Evolutionary conservation across 2,113 vertebrate genomes (phyloP).

Genomic region (Thalassarche chlororhynchos): DNA sequence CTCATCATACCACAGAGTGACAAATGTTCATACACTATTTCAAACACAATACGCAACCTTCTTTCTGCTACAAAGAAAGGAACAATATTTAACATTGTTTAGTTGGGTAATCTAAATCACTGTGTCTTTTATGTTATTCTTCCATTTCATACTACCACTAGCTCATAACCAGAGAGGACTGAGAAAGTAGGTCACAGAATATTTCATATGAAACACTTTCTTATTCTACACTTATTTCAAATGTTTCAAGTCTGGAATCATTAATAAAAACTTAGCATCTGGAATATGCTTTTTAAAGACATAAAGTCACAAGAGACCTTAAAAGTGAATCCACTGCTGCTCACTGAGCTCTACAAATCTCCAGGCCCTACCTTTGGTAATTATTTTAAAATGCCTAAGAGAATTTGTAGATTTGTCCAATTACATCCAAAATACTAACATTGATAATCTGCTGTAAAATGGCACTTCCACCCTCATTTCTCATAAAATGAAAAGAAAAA

Average conservation of each 20-base stretch:
- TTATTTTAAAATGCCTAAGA: slow-evolving; percentile 26
- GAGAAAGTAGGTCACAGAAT: slow-evolving; percentile 22
- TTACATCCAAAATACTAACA: slow-evolving; percentile 38
- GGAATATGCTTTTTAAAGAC: slow-evolving; percentile 12
- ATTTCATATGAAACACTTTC: slow-evolving; percentile 13
- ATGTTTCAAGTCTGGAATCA: background rate
- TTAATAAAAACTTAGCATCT: slow-evolving; percentile 44
- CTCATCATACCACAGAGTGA: background rate
- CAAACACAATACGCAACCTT: background rate
- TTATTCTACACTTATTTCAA: slow-evolving; percentile 13
- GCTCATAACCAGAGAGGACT: background rate
- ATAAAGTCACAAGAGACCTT: slow-evolving; percentile 19
- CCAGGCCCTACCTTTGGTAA: background rate
- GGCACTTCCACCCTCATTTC: background rate
- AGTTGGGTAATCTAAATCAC: background rate
- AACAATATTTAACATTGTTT: background rate
- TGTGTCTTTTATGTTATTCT: background rate
- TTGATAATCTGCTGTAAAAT: slow-evolving; percentile 15
- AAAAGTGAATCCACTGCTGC: slow-evolving; percentile 13
- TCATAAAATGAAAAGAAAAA: background rate
- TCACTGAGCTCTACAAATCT: slow-evolving; percentile 33
- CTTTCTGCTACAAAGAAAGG: background rate
- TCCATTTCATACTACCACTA: background rate
- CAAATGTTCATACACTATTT: background rate
- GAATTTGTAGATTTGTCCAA: slow-evolving; percentile 39